These are phyloP conservation scores for Colossoma macropomum DNA, from an alignment of 2,113 vertebrate genomes.

Conservation along the genomic window DNA sequence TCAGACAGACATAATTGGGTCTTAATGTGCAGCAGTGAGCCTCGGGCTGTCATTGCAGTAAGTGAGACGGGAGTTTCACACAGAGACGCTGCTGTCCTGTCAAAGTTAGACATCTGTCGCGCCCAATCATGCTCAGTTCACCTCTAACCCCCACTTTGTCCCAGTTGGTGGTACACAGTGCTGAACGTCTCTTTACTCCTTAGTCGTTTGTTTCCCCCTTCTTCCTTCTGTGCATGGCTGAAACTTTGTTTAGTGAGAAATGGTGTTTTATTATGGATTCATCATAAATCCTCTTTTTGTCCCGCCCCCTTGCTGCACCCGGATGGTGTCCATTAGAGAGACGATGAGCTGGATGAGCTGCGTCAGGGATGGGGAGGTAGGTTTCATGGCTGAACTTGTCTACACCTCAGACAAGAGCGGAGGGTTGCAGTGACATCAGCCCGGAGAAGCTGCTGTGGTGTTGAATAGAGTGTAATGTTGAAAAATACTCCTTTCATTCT, in stretches of 20 bases:
- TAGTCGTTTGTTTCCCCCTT: background rate
- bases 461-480: background rate
- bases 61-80: background rate
- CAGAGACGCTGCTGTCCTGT: conserved; percentile 26
- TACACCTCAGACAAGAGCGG: background rate
- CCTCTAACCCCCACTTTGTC: too few relatives aligned
- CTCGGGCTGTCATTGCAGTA: background rate
- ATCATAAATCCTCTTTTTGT: background rate
- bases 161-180: background rate
- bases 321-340: conserved; percentile 32
- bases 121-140: conserved; percentile 1
- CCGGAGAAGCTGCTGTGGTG: background rate
- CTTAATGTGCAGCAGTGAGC: background rate
- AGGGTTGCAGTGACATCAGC: background rate
- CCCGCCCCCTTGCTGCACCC: conserved; percentile 21
- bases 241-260: background rate
- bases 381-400: conserved; percentile 29
- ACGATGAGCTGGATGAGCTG: conserved; percentile 62
- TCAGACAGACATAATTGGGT: background rate
- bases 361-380: conserved; percentile 64
- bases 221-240: background rate
- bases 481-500: background rate
- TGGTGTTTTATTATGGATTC: background rate
- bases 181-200: background rate
- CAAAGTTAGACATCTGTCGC: conserved; percentile 23